Evolutionary conservation across 2,888 invertebrate genomes (phyloP).

Genomic region (Orthosia gracilis): DNA sequence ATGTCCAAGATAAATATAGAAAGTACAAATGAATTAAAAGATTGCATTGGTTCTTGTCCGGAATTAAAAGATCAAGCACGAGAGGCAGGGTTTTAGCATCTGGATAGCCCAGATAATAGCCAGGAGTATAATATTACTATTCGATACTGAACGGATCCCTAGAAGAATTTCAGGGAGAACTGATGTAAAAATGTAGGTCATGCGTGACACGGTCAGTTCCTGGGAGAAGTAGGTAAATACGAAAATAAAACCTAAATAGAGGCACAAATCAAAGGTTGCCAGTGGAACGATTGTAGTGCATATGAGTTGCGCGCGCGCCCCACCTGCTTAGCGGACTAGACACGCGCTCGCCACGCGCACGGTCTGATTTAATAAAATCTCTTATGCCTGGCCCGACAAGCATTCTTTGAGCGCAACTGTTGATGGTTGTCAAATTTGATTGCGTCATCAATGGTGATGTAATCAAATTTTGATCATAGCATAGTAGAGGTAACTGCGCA

Average conservation of each 20-base stretch:
- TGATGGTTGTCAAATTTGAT: not conserved
- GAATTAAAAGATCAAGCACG: no score
- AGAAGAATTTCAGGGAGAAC: no score
- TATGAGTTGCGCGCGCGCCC: not conserved
- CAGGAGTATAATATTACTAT: no score
- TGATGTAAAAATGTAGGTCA: no score
- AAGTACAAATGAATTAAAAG: no score
- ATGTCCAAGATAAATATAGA: no score
- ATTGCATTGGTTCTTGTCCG: no score
- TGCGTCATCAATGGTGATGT: slow-evolving; percentile 2
- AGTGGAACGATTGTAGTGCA: not conserved
- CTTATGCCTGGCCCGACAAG: not conserved
- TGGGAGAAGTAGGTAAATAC: no score
- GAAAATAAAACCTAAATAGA: not conserved
- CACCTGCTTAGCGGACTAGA: not conserved
- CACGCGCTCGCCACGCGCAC: slow-evolving; percentile 4
- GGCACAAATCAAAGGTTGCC: slow-evolving; percentile 10
- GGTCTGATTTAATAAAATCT: slow-evolving; percentile 6
- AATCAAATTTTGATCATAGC: not conserved
- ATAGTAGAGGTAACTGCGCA: not conserved
- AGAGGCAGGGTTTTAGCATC: no score
- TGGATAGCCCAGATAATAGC: no score
- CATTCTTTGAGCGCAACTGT: slow-evolving; percentile 1
- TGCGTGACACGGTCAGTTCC: no score
- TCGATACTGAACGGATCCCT: no score